These are phyloP conservation scores for Esperia sulphurella DNA, from an alignment of 2,888 invertebrate species.

Conservation along the genomic window DNA sequence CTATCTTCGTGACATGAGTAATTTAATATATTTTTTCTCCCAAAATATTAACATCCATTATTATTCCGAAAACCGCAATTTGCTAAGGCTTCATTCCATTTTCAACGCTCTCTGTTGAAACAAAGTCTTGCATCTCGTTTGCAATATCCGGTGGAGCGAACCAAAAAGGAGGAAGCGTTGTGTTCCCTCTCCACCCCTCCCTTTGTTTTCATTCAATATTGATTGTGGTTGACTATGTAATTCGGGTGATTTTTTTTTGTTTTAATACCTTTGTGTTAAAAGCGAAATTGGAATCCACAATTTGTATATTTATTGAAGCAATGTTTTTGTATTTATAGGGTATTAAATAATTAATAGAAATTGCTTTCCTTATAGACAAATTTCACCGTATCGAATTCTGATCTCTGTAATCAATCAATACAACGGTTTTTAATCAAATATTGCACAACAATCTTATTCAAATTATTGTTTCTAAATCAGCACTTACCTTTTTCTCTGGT, in stretches of 20 bases:
- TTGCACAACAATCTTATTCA: too few relatives aligned
- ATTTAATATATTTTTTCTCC: too few relatives aligned
- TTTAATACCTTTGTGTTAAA: background rate
- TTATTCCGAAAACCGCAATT: too few relatives aligned
- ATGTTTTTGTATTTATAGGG: background rate
- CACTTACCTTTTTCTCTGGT: too few relatives aligned
- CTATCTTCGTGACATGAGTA: too few relatives aligned
- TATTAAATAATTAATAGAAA: background rate
- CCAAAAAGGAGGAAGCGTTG: background rate
- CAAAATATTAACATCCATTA: too few relatives aligned
- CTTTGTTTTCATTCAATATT: conserved; percentile 22
- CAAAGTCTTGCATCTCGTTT: conserved; percentile 1
- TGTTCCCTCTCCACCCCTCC: conserved; percentile 7
- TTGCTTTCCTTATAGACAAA: too few relatives aligned
- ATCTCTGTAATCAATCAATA: too few relatives aligned
- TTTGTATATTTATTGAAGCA: background rate
- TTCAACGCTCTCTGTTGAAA: conserved; percentile 1
- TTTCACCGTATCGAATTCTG: too few relatives aligned
- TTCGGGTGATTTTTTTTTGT: background rate
- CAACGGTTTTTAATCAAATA: too few relatives aligned
- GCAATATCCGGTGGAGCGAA: conserved; percentile 2
- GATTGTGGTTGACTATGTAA: conserved; percentile 17
- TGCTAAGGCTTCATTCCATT: conserved; percentile 10
- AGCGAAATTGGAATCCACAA: too few relatives aligned
- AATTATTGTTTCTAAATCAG: too few relatives aligned